Percentiles rank a stretch among this genome's conserved stretches.
phyloP scores from a whole-genome alignment of 1,140 invertebrate genomes.

The Zophobas atratus region DNA sequence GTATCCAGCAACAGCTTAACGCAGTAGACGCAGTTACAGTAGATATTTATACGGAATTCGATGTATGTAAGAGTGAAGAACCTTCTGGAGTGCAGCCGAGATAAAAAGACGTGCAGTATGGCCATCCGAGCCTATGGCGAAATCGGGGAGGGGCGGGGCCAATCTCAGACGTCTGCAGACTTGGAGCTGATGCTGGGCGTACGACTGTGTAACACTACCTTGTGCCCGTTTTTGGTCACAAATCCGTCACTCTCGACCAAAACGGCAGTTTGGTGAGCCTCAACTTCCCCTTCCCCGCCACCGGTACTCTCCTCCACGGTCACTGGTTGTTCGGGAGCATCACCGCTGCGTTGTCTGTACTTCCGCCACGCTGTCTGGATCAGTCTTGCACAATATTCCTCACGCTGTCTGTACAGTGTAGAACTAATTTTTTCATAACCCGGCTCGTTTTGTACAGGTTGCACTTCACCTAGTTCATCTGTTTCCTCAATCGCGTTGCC shows the following conservation, averaged over 20 bases:
- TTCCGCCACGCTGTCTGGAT: slow-evolving; percentile 96
- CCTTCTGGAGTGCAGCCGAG: slow-evolving; percentile 45
- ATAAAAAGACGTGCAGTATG: slow-evolving; percentile 49
- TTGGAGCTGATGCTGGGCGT: slow-evolving; percentile 86
- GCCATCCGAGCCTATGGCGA: slow-evolving; percentile 60
- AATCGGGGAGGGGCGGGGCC: slow-evolving; percentile 73
- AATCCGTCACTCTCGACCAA: slow-evolving; percentile 87
- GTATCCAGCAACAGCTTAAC: slow-evolving; percentile 51
- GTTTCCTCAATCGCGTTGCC: slow-evolving; percentile 93
- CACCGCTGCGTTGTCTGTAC: slow-evolving; percentile 78
- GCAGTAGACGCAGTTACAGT: slow-evolving; percentile 34
- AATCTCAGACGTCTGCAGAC: slow-evolving; percentile 85
- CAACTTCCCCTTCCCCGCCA: slow-evolving; percentile 63
- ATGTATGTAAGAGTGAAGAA: slow-evolving; percentile 51
- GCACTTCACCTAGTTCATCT: slow-evolving; percentile 85
- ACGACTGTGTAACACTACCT: slow-evolving; percentile 89
- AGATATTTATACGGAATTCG: slow-evolving; percentile 48
- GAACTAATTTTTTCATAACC: slow-evolving; percentile 95
- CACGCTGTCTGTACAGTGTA: slow-evolving; percentile 93
- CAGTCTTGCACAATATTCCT: slow-evolving; percentile 95
- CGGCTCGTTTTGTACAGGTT: slow-evolving; percentile 82
- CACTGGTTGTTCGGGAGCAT: slow-evolving; percentile 64
- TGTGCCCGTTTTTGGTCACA: slow-evolving; percentile 87
- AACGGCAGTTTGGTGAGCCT: slow-evolving; percentile 81
- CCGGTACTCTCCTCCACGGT: slow-evolving; percentile 68